phyloP scores from a whole-genome alignment of 2,797 vertebrate genomes.

The Karalla daura region DNA sequence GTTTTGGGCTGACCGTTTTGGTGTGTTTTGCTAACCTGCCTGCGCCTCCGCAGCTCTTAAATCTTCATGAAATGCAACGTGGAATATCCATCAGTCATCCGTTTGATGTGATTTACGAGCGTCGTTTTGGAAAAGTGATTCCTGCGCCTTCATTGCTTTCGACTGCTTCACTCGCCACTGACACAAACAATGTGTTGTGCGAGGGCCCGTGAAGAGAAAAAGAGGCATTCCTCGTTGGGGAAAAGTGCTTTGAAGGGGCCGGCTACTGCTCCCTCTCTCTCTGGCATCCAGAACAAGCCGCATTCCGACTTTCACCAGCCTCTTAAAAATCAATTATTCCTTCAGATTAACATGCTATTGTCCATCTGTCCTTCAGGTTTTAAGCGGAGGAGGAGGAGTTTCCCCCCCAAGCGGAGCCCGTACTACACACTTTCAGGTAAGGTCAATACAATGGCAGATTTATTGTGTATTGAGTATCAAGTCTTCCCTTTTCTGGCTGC shows the following conservation, averaged over 20 bases:
- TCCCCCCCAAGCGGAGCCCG: not conserved
- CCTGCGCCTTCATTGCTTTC: not conserved
- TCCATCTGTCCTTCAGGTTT: not conserved
- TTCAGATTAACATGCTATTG: not conserved
- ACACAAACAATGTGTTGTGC: constrained; percentile 10
- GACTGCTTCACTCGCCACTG: constrained; percentile 7
- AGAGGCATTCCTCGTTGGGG: not conserved
- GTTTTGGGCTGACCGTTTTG: no score
- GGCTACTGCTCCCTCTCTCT: constrained; percentile 17
- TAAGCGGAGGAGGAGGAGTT: constrained; percentile 3
- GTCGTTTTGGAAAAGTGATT: not conserved
- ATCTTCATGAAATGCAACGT: not conserved
- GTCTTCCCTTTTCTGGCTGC: not conserved
- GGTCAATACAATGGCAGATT: no score
- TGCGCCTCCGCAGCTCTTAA: no score
- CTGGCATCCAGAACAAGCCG: not conserved
- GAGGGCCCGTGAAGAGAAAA: constrained; percentile 3
- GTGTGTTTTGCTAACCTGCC: no score
- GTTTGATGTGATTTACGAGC: constrained; percentile 10
- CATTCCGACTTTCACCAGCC: not conserved
- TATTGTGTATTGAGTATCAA: not conserved
- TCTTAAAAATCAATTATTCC: no score
- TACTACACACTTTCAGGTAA: constrained; percentile 13
- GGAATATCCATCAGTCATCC: not conserved
- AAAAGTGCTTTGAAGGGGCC: constrained; percentile 4